Conservation (phyloP, 1,140 invertebrate genomes). For the Magallana ariakensis region DNA sequence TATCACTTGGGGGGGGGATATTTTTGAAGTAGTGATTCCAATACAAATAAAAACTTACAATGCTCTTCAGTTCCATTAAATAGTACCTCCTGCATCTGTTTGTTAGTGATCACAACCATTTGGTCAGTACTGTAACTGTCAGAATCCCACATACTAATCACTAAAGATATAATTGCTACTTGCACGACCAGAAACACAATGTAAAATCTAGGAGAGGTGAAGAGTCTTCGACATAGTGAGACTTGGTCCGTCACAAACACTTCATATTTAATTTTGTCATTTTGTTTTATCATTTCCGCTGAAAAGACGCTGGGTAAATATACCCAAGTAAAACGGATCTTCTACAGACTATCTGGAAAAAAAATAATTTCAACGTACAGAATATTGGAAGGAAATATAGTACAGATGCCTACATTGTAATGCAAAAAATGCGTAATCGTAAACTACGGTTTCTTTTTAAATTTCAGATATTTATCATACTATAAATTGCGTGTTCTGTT, state of each 20-base stretch:
- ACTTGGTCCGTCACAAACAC: neutral
- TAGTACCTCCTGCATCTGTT: neutral
- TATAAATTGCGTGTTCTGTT: too few species aligned
- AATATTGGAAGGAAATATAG: too few species aligned
- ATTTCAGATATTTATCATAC: too few species aligned
- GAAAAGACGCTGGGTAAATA: neutral
- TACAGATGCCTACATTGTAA: too few species aligned
- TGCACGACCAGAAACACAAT: neutral
- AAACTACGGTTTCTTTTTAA: too few species aligned
- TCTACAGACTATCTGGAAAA: too few species aligned
- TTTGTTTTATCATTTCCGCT: constrained; percentile 6
- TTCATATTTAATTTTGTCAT: neutral
- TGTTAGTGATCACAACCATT: neutral
- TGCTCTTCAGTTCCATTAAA: neutral
- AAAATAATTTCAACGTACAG: too few species aligned
- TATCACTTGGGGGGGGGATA: too few species aligned
- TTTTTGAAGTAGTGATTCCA: too few species aligned
- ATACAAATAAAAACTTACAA: neutral
- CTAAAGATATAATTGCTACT: neutral
- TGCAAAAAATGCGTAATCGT: too few species aligned
- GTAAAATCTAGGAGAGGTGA: neutral
- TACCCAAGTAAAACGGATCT: neutral
- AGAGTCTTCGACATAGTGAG: neutral
- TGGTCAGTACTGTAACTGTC: neutral
- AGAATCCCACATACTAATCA: neutral